These are phyloP conservation scores for Sminthurinus aureus DNA, from an alignment of 2,888 invertebrate genomes.

Conservation along the genomic window DNA sequence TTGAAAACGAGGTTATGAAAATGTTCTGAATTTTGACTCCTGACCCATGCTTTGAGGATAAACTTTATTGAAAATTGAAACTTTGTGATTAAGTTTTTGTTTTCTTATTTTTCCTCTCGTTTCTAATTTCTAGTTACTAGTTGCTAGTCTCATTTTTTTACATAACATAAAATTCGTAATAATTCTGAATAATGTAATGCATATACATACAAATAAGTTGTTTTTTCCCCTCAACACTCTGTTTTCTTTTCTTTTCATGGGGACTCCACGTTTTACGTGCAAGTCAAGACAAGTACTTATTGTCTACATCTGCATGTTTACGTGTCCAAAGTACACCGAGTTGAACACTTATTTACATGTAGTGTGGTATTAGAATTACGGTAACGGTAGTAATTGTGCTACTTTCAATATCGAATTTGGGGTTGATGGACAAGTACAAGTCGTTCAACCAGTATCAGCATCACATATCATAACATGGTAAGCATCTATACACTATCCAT, in stretches of 20 bases:
- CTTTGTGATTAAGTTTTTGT: neutral
- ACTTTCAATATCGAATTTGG: slow-evolving; percentile 17
- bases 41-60: no score
- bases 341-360: neutral
- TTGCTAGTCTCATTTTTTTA: no score
- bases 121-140: no score
- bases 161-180: no score
- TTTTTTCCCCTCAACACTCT: no score
- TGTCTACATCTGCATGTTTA: neutral
- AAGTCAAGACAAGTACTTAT: neutral
- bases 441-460: slow-evolving; percentile 34
- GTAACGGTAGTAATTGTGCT: slow-evolving; percentile 25
- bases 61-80: neutral
- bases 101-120: no score
- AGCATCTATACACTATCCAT: no score
- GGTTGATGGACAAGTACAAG: slow-evolving; percentile 37
- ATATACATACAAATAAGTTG: no score
- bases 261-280: neutral
- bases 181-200: no score
- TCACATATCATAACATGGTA: slow-evolving; percentile 7
- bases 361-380: neutral
- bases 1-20: no score
- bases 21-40: neutral
- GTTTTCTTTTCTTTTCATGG: neutral
- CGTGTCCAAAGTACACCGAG: neutral